These are phyloP conservation scores for Dasysyrphus albostriatus DNA, from an alignment of 2,888 invertebrate species.

Conservation along the genomic window DNA sequence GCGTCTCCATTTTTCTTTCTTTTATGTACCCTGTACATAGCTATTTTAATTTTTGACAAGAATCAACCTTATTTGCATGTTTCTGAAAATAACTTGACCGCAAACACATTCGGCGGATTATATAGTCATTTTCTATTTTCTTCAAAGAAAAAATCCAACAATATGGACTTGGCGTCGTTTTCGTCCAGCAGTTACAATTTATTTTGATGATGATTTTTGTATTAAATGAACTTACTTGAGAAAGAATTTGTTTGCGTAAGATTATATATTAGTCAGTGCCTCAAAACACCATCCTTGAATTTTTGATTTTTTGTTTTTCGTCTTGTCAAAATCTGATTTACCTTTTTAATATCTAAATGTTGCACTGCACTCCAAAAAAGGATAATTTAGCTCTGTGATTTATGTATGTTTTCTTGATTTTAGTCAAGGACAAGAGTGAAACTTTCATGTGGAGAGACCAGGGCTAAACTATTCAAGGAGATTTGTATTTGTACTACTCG, in stretches of 20 bases:
- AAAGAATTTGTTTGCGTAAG: background rate
- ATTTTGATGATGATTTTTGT: background rate
- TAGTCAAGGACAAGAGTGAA: background rate
- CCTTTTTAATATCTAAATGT: background rate
- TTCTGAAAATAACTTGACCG: background rate
- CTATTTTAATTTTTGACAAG: background rate
- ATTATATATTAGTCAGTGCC: background rate
- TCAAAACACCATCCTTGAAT: background rate
- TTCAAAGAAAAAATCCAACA: background rate
- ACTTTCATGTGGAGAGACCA: background rate
- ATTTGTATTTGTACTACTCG: background rate
- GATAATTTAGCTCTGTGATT: background rate
- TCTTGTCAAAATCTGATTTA: background rate
- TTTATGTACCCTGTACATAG: too few relatives aligned
- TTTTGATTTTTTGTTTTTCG: background rate
- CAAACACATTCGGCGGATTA: background rate
- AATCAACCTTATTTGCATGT: background rate
- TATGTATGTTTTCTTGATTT: background rate
- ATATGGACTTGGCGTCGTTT: too few relatives aligned
- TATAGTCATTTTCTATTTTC: background rate
- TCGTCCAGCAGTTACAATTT: background rate
- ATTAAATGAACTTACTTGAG: background rate
- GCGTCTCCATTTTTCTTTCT: conserved; percentile 5
- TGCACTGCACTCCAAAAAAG: background rate
- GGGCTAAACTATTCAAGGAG: background rate